phyloP scores from a whole-genome alignment of 2,113 vertebrate species.

The Mus pahari region DNA sequence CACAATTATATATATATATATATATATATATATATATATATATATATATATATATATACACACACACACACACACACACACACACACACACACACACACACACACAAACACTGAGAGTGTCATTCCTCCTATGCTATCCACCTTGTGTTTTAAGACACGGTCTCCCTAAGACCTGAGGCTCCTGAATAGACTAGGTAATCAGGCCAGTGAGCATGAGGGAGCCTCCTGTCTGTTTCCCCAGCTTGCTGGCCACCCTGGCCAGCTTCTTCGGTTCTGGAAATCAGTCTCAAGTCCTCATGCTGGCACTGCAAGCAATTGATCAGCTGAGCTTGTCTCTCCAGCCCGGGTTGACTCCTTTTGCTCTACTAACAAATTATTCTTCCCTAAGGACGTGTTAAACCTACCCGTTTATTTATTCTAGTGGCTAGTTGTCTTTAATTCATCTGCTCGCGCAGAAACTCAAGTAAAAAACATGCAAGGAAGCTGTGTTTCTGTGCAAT shows the following conservation, averaged over 20 bases:
- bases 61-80: no score
- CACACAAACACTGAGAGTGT: not conserved
- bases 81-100: no score
- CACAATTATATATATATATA: no score
- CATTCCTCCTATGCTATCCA: no score
- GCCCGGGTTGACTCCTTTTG: not conserved
- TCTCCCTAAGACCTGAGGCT: not conserved
- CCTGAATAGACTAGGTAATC: not conserved
- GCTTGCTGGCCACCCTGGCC: no score
- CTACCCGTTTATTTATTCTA: not conserved
- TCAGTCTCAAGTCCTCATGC: not conserved
- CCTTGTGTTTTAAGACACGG: not conserved
- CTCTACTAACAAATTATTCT: not conserved
- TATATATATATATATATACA: no score
- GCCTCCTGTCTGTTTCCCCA: not conserved
- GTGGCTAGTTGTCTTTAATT: not conserved
- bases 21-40: no score
- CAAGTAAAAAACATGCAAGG: not conserved
- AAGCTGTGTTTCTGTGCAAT: not conserved
- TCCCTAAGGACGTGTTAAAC: not conserved
- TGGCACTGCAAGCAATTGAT: not conserved
- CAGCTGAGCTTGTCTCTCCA: not conserved
- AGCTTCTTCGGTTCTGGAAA: not conserved
- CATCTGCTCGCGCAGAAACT: not conserved
- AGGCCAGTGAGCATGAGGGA: not conserved